Conservation (phyloP, 2,888 invertebrate genomes). For the Aethes cnicana region DNA sequence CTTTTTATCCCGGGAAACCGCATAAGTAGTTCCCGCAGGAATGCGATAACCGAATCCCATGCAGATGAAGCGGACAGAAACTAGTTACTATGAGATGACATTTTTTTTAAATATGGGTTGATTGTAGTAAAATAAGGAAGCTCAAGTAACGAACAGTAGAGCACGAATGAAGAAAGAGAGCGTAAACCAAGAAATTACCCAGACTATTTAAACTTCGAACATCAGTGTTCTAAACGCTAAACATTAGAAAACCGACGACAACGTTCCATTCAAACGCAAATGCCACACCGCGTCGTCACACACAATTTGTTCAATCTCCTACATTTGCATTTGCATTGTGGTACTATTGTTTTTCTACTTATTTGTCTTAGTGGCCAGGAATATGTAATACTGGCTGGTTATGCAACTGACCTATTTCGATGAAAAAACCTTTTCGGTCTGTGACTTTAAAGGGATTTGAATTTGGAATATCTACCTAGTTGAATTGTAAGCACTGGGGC, state of each 20-base stretch:
- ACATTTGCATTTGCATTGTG: constrained; percentile 34
- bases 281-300: constrained; percentile 35
- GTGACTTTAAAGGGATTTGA: not conserved
- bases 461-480: not conserved
- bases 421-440: not conserved
- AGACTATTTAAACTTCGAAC: not conserved
- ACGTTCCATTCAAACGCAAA: constrained; percentile 42
- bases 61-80: too few species aligned
- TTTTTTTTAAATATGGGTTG: too few species aligned
- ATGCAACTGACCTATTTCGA: constrained; percentile 8
- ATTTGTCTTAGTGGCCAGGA: constrained; percentile 27
- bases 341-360: constrained; percentile 29
- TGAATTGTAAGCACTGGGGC: not conserved
- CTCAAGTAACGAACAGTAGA: too few species aligned
- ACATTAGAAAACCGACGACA: constrained; percentile 32
- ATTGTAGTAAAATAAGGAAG: too few species aligned
- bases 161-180: too few species aligned
- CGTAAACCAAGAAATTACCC: too few species aligned
- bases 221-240: constrained; percentile 22
- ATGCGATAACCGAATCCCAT: too few species aligned
- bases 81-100: too few species aligned
- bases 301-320: constrained; percentile 32
- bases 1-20: too few species aligned
- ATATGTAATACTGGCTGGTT: constrained; percentile 7
- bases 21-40: too few species aligned